These are phyloP conservation scores for Notodonta ziczac DNA, from an alignment of 2,888 invertebrate species.

Conservation along the genomic window DNA sequence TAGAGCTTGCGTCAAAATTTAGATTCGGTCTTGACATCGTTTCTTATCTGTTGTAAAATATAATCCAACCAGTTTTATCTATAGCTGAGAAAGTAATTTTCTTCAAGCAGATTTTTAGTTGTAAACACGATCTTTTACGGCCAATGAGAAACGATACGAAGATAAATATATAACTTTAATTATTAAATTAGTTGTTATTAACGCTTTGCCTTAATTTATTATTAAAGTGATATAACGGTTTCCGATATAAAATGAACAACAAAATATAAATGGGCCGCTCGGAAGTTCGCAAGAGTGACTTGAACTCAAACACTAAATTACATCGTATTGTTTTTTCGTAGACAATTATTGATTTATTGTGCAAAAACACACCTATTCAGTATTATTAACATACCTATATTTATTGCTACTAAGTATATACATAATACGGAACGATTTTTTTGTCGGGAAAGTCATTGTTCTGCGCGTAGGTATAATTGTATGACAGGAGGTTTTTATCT, in stretches of 20 bases:
- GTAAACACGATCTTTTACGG: neutral
- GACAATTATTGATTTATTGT: neutral
- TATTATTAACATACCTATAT: neutral
- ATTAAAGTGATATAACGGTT: no score
- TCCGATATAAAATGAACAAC: no score
- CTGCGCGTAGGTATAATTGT: neutral
- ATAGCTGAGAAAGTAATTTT: neutral
- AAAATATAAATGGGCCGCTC: no score
- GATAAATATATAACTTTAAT: no score
- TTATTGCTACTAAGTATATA: no score
- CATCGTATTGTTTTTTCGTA: neutral
- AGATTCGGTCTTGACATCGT: conserved; percentile 61
- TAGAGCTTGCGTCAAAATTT: conserved; percentile 29
- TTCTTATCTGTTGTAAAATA: conserved; percentile 35
- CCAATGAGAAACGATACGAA: neutral
- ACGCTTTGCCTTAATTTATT: no score
- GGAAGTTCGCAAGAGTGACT: no score
- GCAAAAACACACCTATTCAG: neutral
- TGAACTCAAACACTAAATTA: neutral
- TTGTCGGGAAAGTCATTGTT: neutral
- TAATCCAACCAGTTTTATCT: conserved; percentile 18
- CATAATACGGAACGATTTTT: no score
- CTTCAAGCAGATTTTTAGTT: neutral
- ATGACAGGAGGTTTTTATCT: conserved; percentile 11
- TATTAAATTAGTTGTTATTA: no score